Base-by-base conservation (phyloP, 2,113 vertebrate genomes). In the Grammomys dolichurus region DNA sequence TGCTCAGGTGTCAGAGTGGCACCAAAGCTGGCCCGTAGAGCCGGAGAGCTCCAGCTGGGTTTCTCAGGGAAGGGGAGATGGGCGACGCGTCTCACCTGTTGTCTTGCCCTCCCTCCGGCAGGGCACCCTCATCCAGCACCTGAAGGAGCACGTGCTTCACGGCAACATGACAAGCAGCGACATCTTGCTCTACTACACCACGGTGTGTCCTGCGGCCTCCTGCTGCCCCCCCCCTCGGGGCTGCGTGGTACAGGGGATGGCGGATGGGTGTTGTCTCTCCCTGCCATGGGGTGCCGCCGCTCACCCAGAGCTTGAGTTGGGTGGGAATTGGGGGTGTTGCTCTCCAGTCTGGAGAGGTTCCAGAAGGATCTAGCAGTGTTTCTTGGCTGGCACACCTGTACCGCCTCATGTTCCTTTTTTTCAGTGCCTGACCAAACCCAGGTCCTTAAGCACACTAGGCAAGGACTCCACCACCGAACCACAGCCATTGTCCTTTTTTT, bases 111-210 rank as follows among this genome's bases (percentile, higher is more conserved):
- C 84, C 95, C 85, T 69, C 16, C 87, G 60, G 28, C 95, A 99
- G 99, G 99, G 99, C 5, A 99, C 99, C 0, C 98, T 99, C 82
- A 99, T 99, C 94, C 99, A 99, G 96, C 99, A 99, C 97, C 98
- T 99, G 97, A 99, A 99, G 97, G 99, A 99, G 60, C 99, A 99
- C 94, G 36, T 99, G 80, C 99, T 99, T 77, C 99, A 99, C 46
- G 99, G 99, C 75, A 99, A 99, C 98, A 99, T 99, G 99, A 98
- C 95, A 95, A 98, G 98, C 98, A 98, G 58, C 72, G 99, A 99
- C 96, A 97, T 99, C 97, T 99, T 99, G 96, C 98, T 99, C 93
- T 99, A 99, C 97, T 99, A 99, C 96, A 99, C 99, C 93, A 99
- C 99, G 98, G 99, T 99, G 98, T 96, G 99, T 84, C 81, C 81